Conservation (phyloP, 2,888 invertebrate genomes). For the Halictus ligatus region DNA sequence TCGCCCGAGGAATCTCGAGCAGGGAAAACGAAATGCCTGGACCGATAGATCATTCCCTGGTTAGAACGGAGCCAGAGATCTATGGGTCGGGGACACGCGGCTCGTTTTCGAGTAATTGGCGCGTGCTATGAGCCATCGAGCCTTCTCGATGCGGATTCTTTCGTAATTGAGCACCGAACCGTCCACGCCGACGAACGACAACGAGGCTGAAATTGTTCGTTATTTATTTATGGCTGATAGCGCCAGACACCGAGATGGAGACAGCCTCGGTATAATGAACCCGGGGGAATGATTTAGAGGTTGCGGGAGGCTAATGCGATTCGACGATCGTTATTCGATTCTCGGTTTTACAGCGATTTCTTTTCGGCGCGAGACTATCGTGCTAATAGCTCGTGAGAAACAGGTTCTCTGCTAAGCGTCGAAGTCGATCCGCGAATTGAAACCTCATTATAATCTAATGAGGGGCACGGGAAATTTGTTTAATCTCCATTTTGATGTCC, state of each 20-base stretch:
- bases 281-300: slow-evolving; percentile 2
- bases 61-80: slow-evolving; percentile 25
- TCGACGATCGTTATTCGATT: neutral
- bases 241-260: neutral
- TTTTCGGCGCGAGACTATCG: neutral
- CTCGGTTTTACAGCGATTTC: neutral
- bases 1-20: slow-evolving; percentile 57
- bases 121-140: slow-evolving; percentile 12
- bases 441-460: neutral
- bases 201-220: neutral
- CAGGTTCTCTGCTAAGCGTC: neutral
- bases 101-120: slow-evolving; percentile 27
- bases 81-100: slow-evolving; percentile 18
- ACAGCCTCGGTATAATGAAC: slow-evolving; percentile 3
- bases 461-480: too few species aligned
- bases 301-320: slow-evolving; percentile 4
- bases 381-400: neutral
- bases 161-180: neutral
- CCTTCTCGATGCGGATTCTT: neutral
- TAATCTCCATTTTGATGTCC: too few species aligned
- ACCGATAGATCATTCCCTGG: slow-evolving; percentile 59
- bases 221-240: neutral
- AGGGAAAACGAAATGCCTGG: slow-evolving; percentile 59
- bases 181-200: neutral
- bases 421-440: neutral